phyloP scores from a whole-genome alignment of 1,140 invertebrate genomes.

The Hycleus phaleratus region DNA sequence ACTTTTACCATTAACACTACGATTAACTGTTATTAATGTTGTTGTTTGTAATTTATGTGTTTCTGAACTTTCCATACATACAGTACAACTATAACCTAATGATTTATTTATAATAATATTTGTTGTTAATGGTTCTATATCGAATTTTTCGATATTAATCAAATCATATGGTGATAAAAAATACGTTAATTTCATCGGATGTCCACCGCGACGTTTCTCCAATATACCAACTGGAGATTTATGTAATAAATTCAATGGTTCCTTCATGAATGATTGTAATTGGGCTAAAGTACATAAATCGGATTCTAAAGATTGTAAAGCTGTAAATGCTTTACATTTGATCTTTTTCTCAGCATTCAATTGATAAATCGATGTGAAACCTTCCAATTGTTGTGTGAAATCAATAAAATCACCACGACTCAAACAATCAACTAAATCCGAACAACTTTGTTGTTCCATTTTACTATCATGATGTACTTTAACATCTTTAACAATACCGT shows the following conservation, averaged over 20 bases:
- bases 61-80: constrained; percentile 83
- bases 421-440: constrained; percentile 75
- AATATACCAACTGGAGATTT: constrained; percentile 83
- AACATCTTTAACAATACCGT: constrained; percentile 81
- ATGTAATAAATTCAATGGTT: constrained; percentile 79
- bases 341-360: constrained; percentile 90
- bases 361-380: constrained; percentile 82
- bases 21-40: constrained; percentile 68
- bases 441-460: constrained; percentile 67
- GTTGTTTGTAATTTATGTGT: constrained; percentile 80
- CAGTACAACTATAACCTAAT: constrained; percentile 78
- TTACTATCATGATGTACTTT: constrained; percentile 85
- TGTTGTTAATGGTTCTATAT: constrained; percentile 64
- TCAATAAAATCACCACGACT: constrained; percentile 81
- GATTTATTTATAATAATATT: constrained; percentile 63
- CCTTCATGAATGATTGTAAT: constrained; percentile 66
- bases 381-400: constrained; percentile 86
- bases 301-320: constrained; percentile 83
- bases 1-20: constrained; percentile 65
- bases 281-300: constrained; percentile 82
- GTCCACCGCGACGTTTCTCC: constrained; percentile 67
- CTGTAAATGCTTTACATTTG: constrained; percentile 88
- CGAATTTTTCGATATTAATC: constrained; percentile 65
- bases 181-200: constrained; percentile 89
- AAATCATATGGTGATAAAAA: constrained; percentile 93